Conservation (phyloP, 2,888 invertebrate species). For the Invenusta paracnida region DNA sequence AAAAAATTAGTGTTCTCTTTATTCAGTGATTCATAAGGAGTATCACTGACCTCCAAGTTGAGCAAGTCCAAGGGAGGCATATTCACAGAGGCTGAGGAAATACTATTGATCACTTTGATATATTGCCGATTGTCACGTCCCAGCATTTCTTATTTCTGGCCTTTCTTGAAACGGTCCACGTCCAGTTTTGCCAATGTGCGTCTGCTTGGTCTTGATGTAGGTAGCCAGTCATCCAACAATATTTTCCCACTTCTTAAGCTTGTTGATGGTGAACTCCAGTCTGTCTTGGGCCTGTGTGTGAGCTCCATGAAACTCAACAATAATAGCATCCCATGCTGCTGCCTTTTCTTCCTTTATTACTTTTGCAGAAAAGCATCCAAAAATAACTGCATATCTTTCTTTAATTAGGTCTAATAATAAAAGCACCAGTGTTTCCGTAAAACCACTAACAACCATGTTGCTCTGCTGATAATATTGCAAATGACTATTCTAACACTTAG, state of each 20-base stretch:
- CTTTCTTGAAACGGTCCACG: neutral
- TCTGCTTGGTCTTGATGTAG: conserved; percentile 12
- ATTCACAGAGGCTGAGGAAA: neutral
- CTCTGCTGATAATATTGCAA: neutral
- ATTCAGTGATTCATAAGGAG: neutral
- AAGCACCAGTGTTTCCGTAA: neutral
- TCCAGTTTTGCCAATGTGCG: neutral
- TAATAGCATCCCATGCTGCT: neutral
- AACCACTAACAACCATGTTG: neutral
- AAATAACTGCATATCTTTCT: neutral
- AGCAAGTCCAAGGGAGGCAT: neutral
- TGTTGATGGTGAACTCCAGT: neutral
- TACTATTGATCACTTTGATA: neutral
- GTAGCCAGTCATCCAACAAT: neutral
- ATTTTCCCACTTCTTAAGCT: conserved; percentile 20
- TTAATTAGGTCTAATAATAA: neutral
- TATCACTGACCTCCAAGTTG: neutral
- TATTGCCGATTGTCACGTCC: neutral
- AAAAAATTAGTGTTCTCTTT: neutral
- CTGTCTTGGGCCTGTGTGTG: neutral
- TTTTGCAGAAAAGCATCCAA: conserved; percentile 12
- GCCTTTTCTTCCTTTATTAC: neutral
- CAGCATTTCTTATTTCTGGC: neutral
- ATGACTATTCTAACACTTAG: neutral
- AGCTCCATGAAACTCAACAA: neutral